phyloP scores from a whole-genome alignment of 2,888 invertebrate genomes.

The Brachylomia viminalis region DNA sequence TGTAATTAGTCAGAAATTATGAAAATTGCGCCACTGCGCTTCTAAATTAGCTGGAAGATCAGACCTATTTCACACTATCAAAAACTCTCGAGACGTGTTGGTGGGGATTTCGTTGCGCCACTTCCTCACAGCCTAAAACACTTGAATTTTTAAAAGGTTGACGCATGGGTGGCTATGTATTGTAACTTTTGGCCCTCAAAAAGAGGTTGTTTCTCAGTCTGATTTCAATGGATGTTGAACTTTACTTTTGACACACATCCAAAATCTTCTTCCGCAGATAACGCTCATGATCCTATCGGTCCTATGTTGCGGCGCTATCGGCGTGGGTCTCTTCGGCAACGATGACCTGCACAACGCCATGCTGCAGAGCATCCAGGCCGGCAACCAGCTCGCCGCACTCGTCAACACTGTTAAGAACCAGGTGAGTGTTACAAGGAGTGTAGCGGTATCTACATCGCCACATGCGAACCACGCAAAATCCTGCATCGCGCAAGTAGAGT shows the following conservation, averaged over 20 bases:
- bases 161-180: no score
- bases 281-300: conserved; percentile 95
- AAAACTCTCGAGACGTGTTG: neutral
- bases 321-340: conserved; percentile 97
- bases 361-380: conserved; percentile 94
- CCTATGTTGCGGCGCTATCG: conserved; percentile 97
- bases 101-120: neutral
- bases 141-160: no score
- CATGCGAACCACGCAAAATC: no score
- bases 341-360: conserved; percentile 98
- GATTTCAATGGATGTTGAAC: no score
- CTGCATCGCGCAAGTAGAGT: no score
- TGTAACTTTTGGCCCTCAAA: no score
- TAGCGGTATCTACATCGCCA: no score
- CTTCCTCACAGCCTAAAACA: no score
- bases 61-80: no score
- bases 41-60: neutral
- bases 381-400: conserved; percentile 95
- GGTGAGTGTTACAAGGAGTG: conserved; percentile 84
- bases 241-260: neutral
- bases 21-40: neutral
- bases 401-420: conserved; percentile 95
- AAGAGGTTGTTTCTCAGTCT: no score
- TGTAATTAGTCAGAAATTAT: neutral
- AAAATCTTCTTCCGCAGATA: conserved; percentile 79